Evolutionary conservation across 1,140 invertebrate genomes (phyloP).

Genomic region (Heliconius melpomene): DNA sequence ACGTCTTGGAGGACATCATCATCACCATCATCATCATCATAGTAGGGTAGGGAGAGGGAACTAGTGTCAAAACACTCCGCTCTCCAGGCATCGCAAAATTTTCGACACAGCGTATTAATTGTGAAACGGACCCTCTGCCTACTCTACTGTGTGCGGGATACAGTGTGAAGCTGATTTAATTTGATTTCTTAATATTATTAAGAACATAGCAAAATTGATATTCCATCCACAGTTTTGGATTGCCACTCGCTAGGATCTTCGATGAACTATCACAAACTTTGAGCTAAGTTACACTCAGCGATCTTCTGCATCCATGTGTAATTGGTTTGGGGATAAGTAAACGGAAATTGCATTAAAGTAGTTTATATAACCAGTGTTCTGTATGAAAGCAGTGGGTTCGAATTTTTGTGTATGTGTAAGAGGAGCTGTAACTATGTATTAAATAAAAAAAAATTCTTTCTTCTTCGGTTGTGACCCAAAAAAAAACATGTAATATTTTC

Average conservation of each 20-base stretch:
- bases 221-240: not conserved
- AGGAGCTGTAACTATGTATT: no score
- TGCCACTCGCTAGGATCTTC: not conserved
- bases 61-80: no score
- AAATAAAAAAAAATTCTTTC: no score
- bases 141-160: no score
- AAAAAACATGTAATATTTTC: no score
- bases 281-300: not conserved
- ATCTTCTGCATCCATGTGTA: not conserved
- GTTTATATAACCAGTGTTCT: not conserved
- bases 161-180: no score
- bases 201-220: not conserved
- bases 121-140: no score
- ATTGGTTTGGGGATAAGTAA: constrained; percentile 1
- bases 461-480: no score
- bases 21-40: no score
- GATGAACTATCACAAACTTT: not conserved
- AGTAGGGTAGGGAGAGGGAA: no score
- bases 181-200: not conserved
- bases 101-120: not conserved
- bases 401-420: not conserved
- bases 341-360: not conserved
- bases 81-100: no score
- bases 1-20: no score
- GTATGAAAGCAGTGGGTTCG: not conserved